phyloP scores from a whole-genome alignment of 2,113 vertebrate genomes.

The Cololabis saira region DNA sequence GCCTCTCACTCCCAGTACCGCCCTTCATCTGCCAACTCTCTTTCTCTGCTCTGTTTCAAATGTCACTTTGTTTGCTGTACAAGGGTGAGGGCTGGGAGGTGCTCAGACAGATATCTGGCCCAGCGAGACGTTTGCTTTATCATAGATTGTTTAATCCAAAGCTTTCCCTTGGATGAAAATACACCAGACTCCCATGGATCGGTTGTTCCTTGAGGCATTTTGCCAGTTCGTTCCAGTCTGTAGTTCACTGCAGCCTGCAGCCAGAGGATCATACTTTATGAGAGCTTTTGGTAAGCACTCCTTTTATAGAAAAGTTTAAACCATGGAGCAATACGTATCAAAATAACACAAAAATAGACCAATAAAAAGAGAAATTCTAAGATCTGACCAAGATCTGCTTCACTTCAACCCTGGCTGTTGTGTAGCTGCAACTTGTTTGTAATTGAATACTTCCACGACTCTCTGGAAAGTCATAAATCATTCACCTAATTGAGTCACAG shows the following conservation, averaged over 20 bases:
- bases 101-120: conserved; percentile 62
- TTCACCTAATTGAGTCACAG: conserved; percentile 71
- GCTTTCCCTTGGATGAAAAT: conserved; percentile 54
- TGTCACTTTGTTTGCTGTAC: conserved; percentile 77
- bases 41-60: conserved; percentile 74
- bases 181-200: conserved; percentile 52
- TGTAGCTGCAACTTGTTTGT: conserved; percentile 54
- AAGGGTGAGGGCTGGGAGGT: conserved; percentile 50
- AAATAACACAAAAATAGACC: conserved; percentile 29
- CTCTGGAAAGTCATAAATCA: conserved; percentile 72
- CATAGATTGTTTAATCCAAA: conserved; percentile 74
- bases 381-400: conserved; percentile 35
- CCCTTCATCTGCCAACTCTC: conserved; percentile 55
- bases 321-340: conserved; percentile 12
- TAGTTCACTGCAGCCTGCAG: conserved; percentile 36
- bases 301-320: conserved; percentile 27
- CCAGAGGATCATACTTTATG: conserved; percentile 33
- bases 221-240: conserved; percentile 60
- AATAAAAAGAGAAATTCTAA: conserved; percentile 36
- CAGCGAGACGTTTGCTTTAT: conserved; percentile 62
- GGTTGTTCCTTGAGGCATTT: conserved; percentile 45
- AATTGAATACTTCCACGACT: conserved; percentile 72
- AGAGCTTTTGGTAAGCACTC: conserved; percentile 36
- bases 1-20: conserved; percentile 50
- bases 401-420: conserved; percentile 33